These are phyloP conservation scores for Neogobius melanostomus DNA, from an alignment of 2,113 vertebrate species.

Conservation along the genomic window DNA sequence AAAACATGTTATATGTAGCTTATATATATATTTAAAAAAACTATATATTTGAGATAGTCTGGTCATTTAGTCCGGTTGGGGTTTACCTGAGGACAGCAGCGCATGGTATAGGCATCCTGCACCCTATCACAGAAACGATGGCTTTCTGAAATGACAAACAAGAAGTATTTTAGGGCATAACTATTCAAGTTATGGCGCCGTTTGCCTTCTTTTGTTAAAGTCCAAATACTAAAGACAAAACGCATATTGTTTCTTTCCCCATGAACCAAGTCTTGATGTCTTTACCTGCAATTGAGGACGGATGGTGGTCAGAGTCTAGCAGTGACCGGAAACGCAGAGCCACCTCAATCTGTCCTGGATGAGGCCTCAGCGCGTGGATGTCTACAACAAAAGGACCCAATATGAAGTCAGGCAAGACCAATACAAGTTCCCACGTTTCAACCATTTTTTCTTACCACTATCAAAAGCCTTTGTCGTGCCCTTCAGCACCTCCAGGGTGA, in stretches of 20 bases:
- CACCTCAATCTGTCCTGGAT: constrained; percentile 91
- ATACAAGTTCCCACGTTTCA: neutral
- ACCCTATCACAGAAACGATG: constrained; percentile 96
- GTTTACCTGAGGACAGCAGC: constrained; percentile 96
- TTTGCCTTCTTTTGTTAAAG: too few relatives aligned
- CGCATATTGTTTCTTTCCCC: neutral
- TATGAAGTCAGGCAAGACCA: neutral
- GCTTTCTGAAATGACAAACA: constrained; percentile 79
- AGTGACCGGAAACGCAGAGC: constrained; percentile 93
- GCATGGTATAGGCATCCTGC: constrained; percentile 95
- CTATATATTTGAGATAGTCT: too few relatives aligned
- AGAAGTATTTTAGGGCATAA: too few relatives aligned
- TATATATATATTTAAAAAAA: too few relatives aligned
- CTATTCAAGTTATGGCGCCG: too few relatives aligned
- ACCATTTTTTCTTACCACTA: constrained; percentile 79
- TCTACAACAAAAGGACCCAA: constrained; percentile 73
- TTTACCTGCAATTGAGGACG: constrained; percentile 95
- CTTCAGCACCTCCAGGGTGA: constrained; percentile 95
- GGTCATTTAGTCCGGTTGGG: neutral
- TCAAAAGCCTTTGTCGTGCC: constrained; percentile 98
- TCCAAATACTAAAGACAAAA: too few relatives aligned
- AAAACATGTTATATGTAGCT: neutral
- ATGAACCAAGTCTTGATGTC: neutral
- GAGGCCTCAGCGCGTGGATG: constrained; percentile 90
- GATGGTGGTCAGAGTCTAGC: constrained; percentile 95